Evolutionary conservation across 2,797 vertebrate genomes (phyloP), one percentile per base, ranked within the genome.

Genomic region (Sus cebifrons): DNA sequence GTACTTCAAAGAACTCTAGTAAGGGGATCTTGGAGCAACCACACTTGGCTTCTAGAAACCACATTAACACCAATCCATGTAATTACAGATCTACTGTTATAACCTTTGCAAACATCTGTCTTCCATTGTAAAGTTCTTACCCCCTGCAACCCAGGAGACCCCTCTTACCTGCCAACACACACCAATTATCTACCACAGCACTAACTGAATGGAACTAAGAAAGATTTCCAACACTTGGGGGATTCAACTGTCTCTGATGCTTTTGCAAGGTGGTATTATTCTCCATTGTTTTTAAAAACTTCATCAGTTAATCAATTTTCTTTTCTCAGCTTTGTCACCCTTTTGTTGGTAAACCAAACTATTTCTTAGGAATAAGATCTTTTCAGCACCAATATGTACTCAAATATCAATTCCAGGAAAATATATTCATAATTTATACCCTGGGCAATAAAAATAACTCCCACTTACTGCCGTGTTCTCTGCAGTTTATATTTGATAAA

Each of bases 401-500:
- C 44, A 90, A 86, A 60, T 74, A 79, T 73, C 40, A 95, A 88
- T 25, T 25, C 54, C 68, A 89, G 89, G 10, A 91, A 90, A 75
- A 93, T 91, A 84, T 81, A 88, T 29, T 56, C 70, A 54, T 58
- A 93, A 86, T 75, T 91, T 89, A 92, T 58, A 67, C 0, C 12
- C 29, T 75, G 60, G 32, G 27, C 49, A 96, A 92, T 29, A 91
- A 96, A 94, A 90, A 36, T 74, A 94, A 92, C 27, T 89, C 56
- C 60, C 52, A 84, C 27, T 92, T 92, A 90, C 32, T 65, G 54
- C 54, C 79, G 17, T 89, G 11, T 56, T 81, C 60, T 70, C 49
- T 87, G 92, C 40, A 54, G 49, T 94, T 92, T 89, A 85, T 68
- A 96, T 54, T 86, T 91, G 18, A 85, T 88, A 90, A 65, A 64